These are phyloP conservation scores for Aplodontia rufa DNA, from an alignment of 2,113 vertebrate genomes.

Conservation along the genomic window DNA sequence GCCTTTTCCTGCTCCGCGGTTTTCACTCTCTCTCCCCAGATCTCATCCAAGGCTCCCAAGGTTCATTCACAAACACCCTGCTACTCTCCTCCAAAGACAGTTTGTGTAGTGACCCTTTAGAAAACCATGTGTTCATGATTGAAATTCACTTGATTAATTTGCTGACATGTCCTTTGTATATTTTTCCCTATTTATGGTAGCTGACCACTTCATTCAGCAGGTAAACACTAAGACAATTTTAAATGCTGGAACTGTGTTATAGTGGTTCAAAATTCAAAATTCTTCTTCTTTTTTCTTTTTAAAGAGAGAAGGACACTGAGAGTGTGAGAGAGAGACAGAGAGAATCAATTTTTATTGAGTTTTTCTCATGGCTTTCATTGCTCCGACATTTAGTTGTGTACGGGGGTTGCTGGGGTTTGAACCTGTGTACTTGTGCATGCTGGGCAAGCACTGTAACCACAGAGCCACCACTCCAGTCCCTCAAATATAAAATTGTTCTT, in stretches of 20 bases:
- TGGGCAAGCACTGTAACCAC: too few relatives aligned
- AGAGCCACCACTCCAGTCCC: too few relatives aligned
- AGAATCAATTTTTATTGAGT: too few relatives aligned
- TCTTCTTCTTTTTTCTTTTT: too few relatives aligned
- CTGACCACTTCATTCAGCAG: not conserved
- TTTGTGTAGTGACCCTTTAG: not conserved
- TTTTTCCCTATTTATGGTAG: not conserved
- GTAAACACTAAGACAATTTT: not conserved
- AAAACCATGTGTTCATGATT: not conserved
- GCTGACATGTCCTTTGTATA: not conserved
- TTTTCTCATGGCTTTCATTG: too few relatives aligned
- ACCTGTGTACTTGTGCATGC: too few relatives aligned
- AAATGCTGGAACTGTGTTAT: not conserved
- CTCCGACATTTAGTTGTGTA: too few relatives aligned
- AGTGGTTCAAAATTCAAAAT: not conserved
- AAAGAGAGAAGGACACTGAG: too few relatives aligned
- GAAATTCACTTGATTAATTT: not conserved
- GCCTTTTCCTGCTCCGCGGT: accelerated
- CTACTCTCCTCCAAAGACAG: not conserved
- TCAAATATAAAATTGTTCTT: too few relatives aligned
- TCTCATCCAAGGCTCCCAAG: not conserved
- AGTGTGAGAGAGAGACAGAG: too few relatives aligned
- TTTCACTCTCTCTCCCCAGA: not conserved
- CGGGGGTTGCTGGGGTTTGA: too few relatives aligned
- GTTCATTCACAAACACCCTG: accelerated